Evolutionary conservation across 1,140 invertebrate genomes (phyloP).

Genomic region (Bombus haemorrhoidalis): DNA sequence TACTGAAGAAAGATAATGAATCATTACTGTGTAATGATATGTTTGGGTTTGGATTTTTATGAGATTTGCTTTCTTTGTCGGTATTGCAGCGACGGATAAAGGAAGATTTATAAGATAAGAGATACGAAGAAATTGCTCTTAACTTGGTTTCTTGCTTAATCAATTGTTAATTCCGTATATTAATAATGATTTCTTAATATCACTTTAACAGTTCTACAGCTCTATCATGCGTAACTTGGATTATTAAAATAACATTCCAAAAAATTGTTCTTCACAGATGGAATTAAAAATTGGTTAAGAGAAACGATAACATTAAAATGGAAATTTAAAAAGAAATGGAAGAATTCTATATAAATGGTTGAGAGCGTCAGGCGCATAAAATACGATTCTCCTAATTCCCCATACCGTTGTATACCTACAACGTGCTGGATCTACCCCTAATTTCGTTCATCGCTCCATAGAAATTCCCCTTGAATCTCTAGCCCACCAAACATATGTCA

Average conservation of each 20-base stretch:
- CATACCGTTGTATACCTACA: constrained; percentile 3
- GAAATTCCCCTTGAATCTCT: constrained; percentile 13
- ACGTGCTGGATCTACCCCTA: not conserved
- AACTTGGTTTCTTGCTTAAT: too few relatives aligned
- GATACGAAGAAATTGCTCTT: not conserved
- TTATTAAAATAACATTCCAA: too few relatives aligned
- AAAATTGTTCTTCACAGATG: too few relatives aligned
- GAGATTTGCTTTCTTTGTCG: too few relatives aligned
- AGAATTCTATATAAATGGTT: not conserved
- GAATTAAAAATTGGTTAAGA: too few relatives aligned
- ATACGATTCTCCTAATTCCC: constrained; percentile 26
- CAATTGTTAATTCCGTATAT: too few relatives aligned
- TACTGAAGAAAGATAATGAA: too few relatives aligned
- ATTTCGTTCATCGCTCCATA: constrained; percentile 47
- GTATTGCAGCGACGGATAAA: too few relatives aligned
- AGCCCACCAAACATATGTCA: constrained; percentile 74
- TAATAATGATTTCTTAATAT: too few relatives aligned
- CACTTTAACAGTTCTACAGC: too few relatives aligned
- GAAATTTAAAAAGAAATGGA: not conserved
- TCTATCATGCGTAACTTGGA: too few relatives aligned
- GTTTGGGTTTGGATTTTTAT: not conserved
- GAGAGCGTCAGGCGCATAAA: not conserved
- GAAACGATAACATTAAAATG: not conserved
- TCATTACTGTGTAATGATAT: too few relatives aligned
- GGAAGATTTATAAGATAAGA: not conserved